Conservation (phyloP, 2,888 invertebrate genomes). For the Xylota segnis region DNA sequence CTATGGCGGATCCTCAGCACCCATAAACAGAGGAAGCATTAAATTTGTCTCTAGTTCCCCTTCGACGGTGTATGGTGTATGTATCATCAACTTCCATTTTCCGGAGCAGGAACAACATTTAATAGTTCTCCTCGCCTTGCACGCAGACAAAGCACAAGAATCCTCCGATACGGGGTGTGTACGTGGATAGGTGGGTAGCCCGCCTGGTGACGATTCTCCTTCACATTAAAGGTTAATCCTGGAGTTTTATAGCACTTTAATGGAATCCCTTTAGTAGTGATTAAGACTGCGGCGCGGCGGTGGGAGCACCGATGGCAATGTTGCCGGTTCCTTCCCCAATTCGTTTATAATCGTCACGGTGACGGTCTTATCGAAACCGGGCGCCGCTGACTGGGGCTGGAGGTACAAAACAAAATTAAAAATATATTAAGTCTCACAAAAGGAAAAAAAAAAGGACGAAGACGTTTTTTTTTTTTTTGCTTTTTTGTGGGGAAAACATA, state of each 20-base stretch:
- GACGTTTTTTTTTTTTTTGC: not conserved
- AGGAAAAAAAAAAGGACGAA: conserved; percentile 17
- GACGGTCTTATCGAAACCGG: conserved; percentile 13
- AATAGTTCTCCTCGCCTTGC: conserved; percentile 10
- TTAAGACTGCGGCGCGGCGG: conserved; percentile 53
- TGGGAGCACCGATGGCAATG: conserved; percentile 1
- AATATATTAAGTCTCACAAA: conserved; percentile 50
- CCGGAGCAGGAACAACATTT: conserved; percentile 21
- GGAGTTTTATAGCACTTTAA: conserved; percentile 52
- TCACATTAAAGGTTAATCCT: conserved; percentile 36
- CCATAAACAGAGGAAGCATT: conserved; percentile 33
- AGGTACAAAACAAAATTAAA: conserved; percentile 47
- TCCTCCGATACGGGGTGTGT: not conserved
- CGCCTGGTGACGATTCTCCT: conserved; percentile 27
- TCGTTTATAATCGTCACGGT: conserved; percentile 27
- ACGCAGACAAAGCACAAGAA: not conserved
- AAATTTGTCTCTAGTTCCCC: conserved; percentile 18
- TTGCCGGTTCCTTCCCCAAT: conserved; percentile 9
- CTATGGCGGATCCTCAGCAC: not conserved
- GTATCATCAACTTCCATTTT: conserved; percentile 22
- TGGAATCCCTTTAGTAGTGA: conserved; percentile 54
- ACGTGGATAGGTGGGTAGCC: not conserved
- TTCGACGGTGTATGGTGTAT: too few species aligned
- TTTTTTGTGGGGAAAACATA: conserved; percentile 13
- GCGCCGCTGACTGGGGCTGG: not conserved